Evolutionary conservation across 1,140 invertebrate species (phyloP).

Genomic region (Trichoplusia ni): DNA sequence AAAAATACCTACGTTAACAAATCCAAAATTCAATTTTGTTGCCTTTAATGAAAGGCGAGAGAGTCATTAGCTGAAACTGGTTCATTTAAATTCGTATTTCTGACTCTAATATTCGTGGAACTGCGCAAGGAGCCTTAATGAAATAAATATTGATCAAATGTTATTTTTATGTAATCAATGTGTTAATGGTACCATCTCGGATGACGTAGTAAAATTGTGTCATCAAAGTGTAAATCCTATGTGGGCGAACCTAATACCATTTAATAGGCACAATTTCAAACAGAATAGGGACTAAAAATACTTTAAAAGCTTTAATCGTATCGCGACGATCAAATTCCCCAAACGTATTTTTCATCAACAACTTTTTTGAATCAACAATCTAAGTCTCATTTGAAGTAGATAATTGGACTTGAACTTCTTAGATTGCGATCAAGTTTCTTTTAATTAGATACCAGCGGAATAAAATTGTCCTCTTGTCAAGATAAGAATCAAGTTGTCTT

Average conservation of each 20-base stretch:
- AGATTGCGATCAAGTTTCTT: slow-evolving; percentile 24
- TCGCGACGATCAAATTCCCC: too few relatives aligned
- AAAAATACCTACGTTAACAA: background rate
- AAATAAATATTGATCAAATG: background rate
- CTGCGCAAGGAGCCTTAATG: background rate
- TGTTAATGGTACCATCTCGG: too few relatives aligned
- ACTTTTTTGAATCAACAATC: slow-evolving; percentile 13
- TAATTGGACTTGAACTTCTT: slow-evolving; percentile 25
- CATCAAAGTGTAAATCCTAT: too few relatives aligned
- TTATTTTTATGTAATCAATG: too few relatives aligned
- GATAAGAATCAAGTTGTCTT: slow-evolving; percentile 13
- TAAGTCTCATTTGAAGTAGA: slow-evolving; percentile 13
- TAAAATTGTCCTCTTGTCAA: slow-evolving; percentile 8
- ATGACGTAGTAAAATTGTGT: too few relatives aligned
- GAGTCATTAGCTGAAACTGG: slow-evolving; percentile 13
- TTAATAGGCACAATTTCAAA: too few relatives aligned
- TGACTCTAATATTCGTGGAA: background rate
- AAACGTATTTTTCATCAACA: slow-evolving; percentile 11
- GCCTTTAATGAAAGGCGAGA: slow-evolving; percentile 8
- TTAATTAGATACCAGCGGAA: slow-evolving; percentile 12
- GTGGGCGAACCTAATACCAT: too few relatives aligned
- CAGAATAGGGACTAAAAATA: too few relatives aligned
- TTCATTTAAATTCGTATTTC: slow-evolving; percentile 5
- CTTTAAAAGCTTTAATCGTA: too few relatives aligned
- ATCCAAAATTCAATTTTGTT: slow-evolving; percentile 21